Conservation (phyloP, 2,888 invertebrate genomes). For the Idaea dimidiata region DNA sequence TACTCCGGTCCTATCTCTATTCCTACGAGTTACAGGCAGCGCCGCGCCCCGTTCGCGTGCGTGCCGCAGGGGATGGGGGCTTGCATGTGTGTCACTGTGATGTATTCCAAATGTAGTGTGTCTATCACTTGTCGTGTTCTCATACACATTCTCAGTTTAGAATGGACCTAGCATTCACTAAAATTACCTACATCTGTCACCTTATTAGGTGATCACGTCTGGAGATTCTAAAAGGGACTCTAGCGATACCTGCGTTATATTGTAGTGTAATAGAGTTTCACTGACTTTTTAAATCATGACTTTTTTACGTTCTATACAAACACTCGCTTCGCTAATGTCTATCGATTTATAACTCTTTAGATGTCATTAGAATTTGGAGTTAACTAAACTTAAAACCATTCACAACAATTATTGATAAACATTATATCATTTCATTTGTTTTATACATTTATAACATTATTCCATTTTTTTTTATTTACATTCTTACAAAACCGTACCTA, state of each 20-base stretch:
- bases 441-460: neutral
- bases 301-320: conserved; percentile 15
- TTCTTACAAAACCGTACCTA: neutral
- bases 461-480: neutral
- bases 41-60: conserved; percentile 22
- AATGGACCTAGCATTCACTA: conserved; percentile 19
- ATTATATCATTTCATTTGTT: neutral
- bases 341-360: neutral
- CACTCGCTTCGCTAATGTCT: conserved; percentile 23
- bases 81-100: conserved; percentile 66
- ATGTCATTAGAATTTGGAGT: neutral
- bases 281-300: conserved; percentile 13
- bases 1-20: neutral
- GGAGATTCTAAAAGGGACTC: neutral
- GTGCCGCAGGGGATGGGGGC: conserved; percentile 34
- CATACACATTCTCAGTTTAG: conserved; percentile 23
- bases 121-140: conserved; percentile 25
- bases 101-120: conserved; percentile 48
- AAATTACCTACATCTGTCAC: neutral
- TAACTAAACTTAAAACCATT: conserved; percentile 2
- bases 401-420: neutral
- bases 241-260: neutral
- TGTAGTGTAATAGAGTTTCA: conserved; percentile 11
- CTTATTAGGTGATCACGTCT: neutral
- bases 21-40: neutral